Base-by-base conservation (phyloP, 92 coral and sea anemone genomes). In the Zoanthus solanderi region DNA sequence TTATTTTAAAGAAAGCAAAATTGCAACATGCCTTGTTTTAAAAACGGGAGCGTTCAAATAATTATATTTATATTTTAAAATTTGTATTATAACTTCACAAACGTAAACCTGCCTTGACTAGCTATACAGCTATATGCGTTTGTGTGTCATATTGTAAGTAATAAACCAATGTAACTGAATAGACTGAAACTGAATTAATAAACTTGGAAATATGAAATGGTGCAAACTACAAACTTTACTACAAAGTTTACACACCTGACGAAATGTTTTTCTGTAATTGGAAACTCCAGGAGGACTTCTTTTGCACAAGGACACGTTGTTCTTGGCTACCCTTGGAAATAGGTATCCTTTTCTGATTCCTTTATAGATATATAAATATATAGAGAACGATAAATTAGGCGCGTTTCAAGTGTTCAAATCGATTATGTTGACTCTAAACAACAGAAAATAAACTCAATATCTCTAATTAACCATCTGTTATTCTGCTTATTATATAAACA, bases 201-300 rank as follows among this genome's bases (percentile, higher is more conserved):
- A 69, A 69, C 74, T 30, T 44, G 74, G 45, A 69, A 69, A 69
- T 29, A 69, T 69, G 42, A 18, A 69, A 30, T 69, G 14, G 47
- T 69, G 42, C 74, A 29, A 29, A 69, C 45, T 69, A 15, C 74
- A 69, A 69, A 29, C 74, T 69, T 28, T 7, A 69, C 74, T 69
- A 69, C 9, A 69, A 29, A 7, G 45, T 69, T 16, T 60, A 78
- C 84, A 42, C 71, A 91, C 93, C 93, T 76, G 88, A 74, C 88
- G 53, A 83, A 91, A 91, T 14, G 87, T 73, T 63, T 92, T 88
- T 73, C 92, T 84, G 83, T 88, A 88, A 54, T 91, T 77, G 14
- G 94, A 75, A 34, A 83, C 91, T 67, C 93, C 93, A 66, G 89
- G 86, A 5, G 72, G 72, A 54, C 91, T 83, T 18, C 75, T 32